Evolutionary conservation across 2,113 vertebrate genomes (phyloP), one percentile per base, ranked within the genome.

Genomic region (Melanotaenia duboulayi): DNA sequence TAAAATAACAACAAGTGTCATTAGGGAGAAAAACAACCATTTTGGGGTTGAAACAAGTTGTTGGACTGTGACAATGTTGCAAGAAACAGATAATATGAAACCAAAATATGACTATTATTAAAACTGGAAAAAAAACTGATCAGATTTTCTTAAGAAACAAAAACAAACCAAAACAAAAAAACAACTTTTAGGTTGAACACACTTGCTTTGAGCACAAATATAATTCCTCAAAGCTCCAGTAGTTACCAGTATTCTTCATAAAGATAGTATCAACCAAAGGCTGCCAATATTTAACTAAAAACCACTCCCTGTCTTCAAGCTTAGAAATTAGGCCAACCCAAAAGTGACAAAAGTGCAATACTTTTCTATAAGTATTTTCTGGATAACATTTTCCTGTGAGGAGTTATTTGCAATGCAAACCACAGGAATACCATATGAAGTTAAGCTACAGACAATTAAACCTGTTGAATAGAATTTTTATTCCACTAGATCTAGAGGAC

Each of bases 301-400:
- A 70, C n/a, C 55, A 65, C 51, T 69, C 49, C 67, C 67, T 78
- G 32, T 76, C 63, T 62, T 67, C 28, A 67, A 65, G 67, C 42
- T 68, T 50, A 59, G 59, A 74, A 81, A 64, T 46, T 64, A 24
- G 51, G 19, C 65, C 44, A 40, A 40, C 46, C 70, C 16, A 58
- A 44, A 44, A 52, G 54, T 78, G 64, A 71, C 42, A 77, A 8
- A 25, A 58, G 58, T 70, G 8, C 24, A 55, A n/a, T 25, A 42
- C 19, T 73, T 23, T 44, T 65, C 10, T n/a, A n/a, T n/a, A n/a
- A n/a, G n/a, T n/a, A n/a, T n/a, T n/a, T n/a, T n/a, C n/a, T n/a
- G n/a, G n/a, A n/a, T n/a, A n/a, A n/a, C n/a, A n/a, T n/a, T 42
- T 61, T 54, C 55, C 44, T 65, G 65, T 52, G 48, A 48, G 44